Conservation (phyloP, 2,888 invertebrate genomes). For the Auanema freiburgensis region DNA sequence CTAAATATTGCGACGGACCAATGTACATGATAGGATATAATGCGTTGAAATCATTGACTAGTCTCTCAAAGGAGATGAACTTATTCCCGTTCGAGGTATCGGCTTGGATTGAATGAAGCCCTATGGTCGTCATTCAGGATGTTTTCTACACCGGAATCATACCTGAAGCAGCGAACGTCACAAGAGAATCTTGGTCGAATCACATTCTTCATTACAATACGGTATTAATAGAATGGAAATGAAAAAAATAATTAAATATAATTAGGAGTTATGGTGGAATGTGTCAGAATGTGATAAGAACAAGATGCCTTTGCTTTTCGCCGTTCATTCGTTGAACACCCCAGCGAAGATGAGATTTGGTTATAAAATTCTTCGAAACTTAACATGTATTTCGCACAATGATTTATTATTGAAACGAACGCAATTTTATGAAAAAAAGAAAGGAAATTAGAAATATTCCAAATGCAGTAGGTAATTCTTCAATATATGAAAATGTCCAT, state of each 20-base stretch:
- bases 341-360: constrained; percentile 9
- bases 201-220: constrained; percentile 7
- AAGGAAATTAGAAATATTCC: no score
- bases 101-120: background rate
- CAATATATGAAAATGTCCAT: no score
- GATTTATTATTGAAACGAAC: no score
- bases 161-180: constrained; percentile 8
- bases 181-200: constrained; percentile 5
- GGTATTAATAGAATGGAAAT: constrained; percentile 1
- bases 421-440: no score
- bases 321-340: constrained; percentile 18
- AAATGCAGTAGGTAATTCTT: no score
- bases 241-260: background rate
- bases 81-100: constrained; percentile 13
- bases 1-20: constrained; percentile 39
- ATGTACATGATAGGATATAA: constrained; percentile 32
- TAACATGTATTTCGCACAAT: constrained; percentile 8
- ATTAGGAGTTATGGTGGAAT: background rate
- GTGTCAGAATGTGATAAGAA: constrained; percentile 8
- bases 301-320: constrained; percentile 7
- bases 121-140: constrained; percentile 8
- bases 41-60: constrained; percentile 23
- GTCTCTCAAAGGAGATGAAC: background rate
- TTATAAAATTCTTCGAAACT: constrained; percentile 5
- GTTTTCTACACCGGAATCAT: constrained; percentile 17